Evolutionary conservation across 2,888 invertebrate genomes (phyloP).

Genomic region (Cynaeus angustus): DNA sequence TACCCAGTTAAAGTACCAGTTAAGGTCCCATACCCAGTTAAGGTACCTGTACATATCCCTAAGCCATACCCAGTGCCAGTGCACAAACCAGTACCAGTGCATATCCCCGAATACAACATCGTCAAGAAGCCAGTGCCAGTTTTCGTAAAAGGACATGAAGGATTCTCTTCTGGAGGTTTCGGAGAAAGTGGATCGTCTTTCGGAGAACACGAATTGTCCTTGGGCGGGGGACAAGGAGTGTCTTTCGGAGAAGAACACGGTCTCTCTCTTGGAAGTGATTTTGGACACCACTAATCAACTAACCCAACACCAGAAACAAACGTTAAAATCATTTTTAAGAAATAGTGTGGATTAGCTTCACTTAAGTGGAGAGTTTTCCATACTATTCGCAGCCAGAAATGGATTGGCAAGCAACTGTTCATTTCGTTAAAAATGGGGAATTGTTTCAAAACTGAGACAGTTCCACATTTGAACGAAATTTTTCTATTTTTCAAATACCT

Average conservation of each 20-base stretch:
- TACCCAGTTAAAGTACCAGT: slow-evolving; percentile 68
- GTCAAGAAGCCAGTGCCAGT: slow-evolving; percentile 74
- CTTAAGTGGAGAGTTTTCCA: slow-evolving; percentile 46
- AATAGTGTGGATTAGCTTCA: slow-evolving; percentile 53
- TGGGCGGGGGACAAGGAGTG: slow-evolving; percentile 50
- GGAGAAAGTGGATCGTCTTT: slow-evolving; percentile 51
- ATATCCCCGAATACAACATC: slow-evolving; percentile 72
- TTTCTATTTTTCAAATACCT: slow-evolving; percentile 26
- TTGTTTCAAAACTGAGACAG: background rate
- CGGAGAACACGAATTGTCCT: slow-evolving; percentile 42
- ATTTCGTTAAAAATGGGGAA: slow-evolving; percentile 41
- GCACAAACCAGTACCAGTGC: slow-evolving; percentile 69
- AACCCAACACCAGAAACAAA: slow-evolving; percentile 29
- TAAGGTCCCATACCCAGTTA: slow-evolving; percentile 62
- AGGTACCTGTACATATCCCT: slow-evolving; percentile 63
- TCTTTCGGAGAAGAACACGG: slow-evolving; percentile 42
- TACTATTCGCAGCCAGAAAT: slow-evolving; percentile 48
- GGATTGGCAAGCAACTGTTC: slow-evolving; percentile 52
- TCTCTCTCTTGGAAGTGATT: slow-evolving; percentile 38
- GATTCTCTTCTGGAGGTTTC: slow-evolving; percentile 53
- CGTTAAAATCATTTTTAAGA: slow-evolving; percentile 18
- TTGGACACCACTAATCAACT: slow-evolving; percentile 57
- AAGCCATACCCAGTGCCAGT: slow-evolving; percentile 68
- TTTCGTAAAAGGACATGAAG: slow-evolving; percentile 62
- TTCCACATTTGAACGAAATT: slow-evolving; percentile 39